Percentiles rank a stretch among this genome's conserved stretches.
Evolutionary conservation across 2,113 vertebrate genomes (phyloP).

Genomic region (Peucedramus taeniatus): DNA sequence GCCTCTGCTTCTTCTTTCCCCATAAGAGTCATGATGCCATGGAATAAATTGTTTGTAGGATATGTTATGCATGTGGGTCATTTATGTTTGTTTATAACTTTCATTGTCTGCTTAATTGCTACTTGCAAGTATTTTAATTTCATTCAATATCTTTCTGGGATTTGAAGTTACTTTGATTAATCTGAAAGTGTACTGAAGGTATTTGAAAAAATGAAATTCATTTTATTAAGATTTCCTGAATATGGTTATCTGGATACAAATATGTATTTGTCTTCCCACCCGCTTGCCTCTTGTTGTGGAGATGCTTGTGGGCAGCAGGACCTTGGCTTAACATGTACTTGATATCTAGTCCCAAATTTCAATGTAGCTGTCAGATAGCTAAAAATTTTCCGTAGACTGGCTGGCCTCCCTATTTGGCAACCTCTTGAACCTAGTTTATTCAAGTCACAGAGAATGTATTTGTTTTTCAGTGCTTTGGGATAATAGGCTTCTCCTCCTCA

Average conservation of each 20-base stretch:
- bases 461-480: not conserved
- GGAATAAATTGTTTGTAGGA: not conserved
- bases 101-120: not conserved
- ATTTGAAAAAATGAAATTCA: not conserved
- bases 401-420: not conserved
- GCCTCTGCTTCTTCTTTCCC: not conserved
- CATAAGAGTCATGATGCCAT: not conserved
- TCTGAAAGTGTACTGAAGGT: not conserved
- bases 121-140: not conserved
- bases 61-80: not conserved
- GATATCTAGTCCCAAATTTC: not conserved
- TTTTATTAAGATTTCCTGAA: not conserved
- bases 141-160: not conserved
- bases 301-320: not conserved
- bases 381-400: not conserved
- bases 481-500: not conserved
- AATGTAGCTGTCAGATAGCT: not conserved
- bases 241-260: not conserved
- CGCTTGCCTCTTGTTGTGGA: not conserved
- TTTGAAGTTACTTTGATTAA: not conserved
- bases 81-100: not conserved
- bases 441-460: not conserved
- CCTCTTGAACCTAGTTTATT: not conserved
- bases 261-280: not conserved
- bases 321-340: not conserved